Percentiles rank a stretch among this genome's conserved stretches.
These are phyloP conservation scores for Porites australiensis DNA, from an alignment of 64 coral and sea anemone genomes.

Conservation along the genomic window DNA sequence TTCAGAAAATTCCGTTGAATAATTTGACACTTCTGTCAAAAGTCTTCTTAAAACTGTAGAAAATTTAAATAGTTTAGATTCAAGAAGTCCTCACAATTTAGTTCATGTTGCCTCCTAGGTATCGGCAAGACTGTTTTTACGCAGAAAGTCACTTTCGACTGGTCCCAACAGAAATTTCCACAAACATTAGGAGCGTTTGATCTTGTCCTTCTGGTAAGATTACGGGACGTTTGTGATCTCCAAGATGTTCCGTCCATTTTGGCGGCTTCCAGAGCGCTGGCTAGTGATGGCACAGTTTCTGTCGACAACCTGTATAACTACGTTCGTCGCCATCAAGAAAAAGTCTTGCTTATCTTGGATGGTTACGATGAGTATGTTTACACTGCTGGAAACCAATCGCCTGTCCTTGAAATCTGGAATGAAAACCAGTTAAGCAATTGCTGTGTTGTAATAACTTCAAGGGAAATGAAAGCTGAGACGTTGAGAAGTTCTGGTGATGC, in stretches of 20 bases:
- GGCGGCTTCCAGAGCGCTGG: not conserved
- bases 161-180: too few relatives aligned
- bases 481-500: slow-evolving; percentile 13
- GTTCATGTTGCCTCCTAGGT: too few relatives aligned
- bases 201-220: too few relatives aligned
- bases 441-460: slow-evolving; percentile 34
- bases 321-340: slow-evolving; percentile 4
- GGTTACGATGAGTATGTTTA: slow-evolving; percentile 43
- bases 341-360: slow-evolving; percentile 45
- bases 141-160: too few relatives aligned
- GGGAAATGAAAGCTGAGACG: slow-evolving; percentile 6
- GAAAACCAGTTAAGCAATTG: not conserved
- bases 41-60: not conserved
- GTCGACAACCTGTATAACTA: not conserved
- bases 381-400: not conserved
- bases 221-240: too few relatives aligned
- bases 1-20: too few relatives aligned
- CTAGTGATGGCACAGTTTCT: not conserved
- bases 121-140: too few relatives aligned
- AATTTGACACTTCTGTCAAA: too few relatives aligned
- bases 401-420: not conserved
- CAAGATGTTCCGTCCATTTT: too few relatives aligned
- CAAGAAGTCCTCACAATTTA: too few relatives aligned
- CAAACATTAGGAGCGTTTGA: too few relatives aligned
- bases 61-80: not conserved